Conservation (phyloP, 30 jellyfish, hydroid and myxozoan species). For the Mastigias papua region DNA sequence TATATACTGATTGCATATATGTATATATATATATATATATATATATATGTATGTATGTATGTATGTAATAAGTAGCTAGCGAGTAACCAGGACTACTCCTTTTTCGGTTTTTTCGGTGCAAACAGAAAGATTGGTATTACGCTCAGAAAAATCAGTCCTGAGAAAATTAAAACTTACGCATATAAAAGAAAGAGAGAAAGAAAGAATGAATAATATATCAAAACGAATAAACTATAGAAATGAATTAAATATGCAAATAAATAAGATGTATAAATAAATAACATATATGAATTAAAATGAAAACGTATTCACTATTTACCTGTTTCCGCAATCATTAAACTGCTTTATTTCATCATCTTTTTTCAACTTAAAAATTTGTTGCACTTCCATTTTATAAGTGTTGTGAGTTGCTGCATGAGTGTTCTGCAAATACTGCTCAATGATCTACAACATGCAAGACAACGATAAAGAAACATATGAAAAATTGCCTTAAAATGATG, state of each 20-base stretch:
- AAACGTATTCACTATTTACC: constrained; percentile 20
- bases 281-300: too few species aligned
- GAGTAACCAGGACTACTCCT: too few species aligned
- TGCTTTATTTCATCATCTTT: constrained; percentile 32
- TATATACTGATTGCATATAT: too few species aligned
- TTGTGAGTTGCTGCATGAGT: constrained; percentile 95
- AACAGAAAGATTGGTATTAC: too few species aligned
- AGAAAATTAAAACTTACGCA: background rate
- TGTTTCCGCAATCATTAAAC: constrained; percentile 87
- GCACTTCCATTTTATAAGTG: constrained; percentile 90
- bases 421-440: constrained; percentile 83
- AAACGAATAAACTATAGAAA: background rate
- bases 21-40: too few species aligned
- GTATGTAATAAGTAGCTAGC: too few species aligned
- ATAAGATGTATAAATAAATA: background rate
- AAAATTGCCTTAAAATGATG: too few species aligned
- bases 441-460: constrained; percentile 23
- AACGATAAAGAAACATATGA: background rate
- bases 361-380: constrained; percentile 66
- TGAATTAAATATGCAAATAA: too few species aligned
- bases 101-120: too few species aligned
- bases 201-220: too few species aligned
- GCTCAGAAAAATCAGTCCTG: background rate
- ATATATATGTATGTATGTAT: too few species aligned
- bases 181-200: background rate